Conservation (phyloP, 2,113 vertebrate genomes). For the Halcyon senegalensis region DNA sequence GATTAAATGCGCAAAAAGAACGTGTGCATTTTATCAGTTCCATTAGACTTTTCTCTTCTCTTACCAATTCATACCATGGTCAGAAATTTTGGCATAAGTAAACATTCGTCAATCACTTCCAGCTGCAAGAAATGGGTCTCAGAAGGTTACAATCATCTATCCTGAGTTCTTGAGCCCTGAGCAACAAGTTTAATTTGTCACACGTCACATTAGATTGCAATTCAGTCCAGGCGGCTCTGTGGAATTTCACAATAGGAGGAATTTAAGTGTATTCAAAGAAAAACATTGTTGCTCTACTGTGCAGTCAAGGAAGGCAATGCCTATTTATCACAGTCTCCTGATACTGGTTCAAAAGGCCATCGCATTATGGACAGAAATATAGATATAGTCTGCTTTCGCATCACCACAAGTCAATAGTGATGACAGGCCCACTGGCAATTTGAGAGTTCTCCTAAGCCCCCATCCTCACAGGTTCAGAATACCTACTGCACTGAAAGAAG, state of each 20-base stretch:
- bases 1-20: not conserved
- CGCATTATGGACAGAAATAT: not conserved
- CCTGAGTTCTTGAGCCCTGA: not conserved
- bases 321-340: not conserved
- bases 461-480: not conserved
- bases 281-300: not conserved
- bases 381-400: not conserved
- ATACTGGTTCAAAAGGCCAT: not conserved
- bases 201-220: not conserved
- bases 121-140: conserved; percentile 10
- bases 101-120: not conserved
- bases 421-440: not conserved
- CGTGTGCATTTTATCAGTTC: not conserved
- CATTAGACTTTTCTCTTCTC: not conserved
- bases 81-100: not conserved
- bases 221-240: not conserved
- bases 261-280: not conserved
- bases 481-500: not conserved
- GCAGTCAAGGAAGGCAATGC: not conserved
- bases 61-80: not conserved
- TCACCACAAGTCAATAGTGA: not conserved
- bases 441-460: not conserved
- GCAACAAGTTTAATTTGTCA: not conserved
- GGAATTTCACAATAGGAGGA: not conserved
- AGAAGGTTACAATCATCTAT: not conserved